A percentile compares a stretch with the other conserved stretches of the same genome.
Evolutionary conservation across 2,888 invertebrate species (phyloP).

Genomic region (Aphelenchoides bicaudatus): DNA sequence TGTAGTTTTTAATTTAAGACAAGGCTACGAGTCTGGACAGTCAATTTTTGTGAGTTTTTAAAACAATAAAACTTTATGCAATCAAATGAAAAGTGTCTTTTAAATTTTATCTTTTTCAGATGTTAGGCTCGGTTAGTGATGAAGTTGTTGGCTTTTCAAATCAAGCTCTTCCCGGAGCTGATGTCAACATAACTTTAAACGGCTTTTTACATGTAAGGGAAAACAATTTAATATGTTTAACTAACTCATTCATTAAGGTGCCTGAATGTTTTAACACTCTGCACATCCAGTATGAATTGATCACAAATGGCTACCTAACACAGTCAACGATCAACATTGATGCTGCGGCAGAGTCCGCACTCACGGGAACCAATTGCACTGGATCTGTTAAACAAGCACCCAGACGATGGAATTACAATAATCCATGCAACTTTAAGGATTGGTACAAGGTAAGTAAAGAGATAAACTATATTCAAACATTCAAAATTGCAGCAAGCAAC

Average conservation of each 20-base stretch:
- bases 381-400: background rate
- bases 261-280: slow-evolving; percentile 6
- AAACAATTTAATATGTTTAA: background rate
- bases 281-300: background rate
- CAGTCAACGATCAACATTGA: too few species aligned
- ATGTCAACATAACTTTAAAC: background rate
- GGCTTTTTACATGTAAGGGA: background rate
- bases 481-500: too few species aligned
- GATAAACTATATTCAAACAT: too few species aligned
- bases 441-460: background rate
- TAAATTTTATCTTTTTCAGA: background rate
- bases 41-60: background rate
- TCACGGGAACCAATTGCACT: background rate
- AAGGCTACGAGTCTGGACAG: slow-evolving; percentile 5
- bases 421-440: background rate
- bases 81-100: background rate
- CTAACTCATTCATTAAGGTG: background rate
- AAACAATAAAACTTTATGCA: too few species aligned
- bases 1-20: background rate
- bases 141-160: background rate
- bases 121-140: background rate
- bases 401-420: too few species aligned
- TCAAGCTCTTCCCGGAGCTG: background rate
- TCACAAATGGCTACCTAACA: too few species aligned
- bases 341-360: slow-evolving; percentile 1